Conservation (phyloP, 1,140 invertebrate genomes). For the Drosophila pandora region DNA sequence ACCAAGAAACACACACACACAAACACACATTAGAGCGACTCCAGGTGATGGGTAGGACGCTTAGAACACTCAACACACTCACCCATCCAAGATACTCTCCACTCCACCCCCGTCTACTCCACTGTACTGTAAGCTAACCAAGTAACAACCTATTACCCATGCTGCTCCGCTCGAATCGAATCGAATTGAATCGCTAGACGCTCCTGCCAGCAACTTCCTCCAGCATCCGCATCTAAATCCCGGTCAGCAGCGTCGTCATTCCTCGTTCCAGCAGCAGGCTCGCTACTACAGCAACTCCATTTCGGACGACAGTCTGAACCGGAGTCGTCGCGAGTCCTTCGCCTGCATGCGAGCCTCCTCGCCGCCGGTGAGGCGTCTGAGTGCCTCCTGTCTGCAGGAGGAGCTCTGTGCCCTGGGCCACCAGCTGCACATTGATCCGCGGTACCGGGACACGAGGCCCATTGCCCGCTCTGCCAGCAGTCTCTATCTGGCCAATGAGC, state of each 20-base stretch:
- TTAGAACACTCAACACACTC: conserved; percentile 50
- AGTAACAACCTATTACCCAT: conserved; percentile 52
- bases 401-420: conserved; percentile 76
- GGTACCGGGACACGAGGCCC: conserved; percentile 78
- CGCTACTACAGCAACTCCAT: conserved; percentile 71
- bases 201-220: conserved; percentile 41
- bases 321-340: conserved; percentile 77
- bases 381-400: conserved; percentile 80
- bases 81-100: conserved; percentile 29
- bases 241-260: conserved; percentile 71
- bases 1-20: conserved; percentile 39
- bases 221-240: conserved; percentile 54
- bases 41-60: conserved; percentile 65
- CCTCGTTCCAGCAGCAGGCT: conserved; percentile 66
- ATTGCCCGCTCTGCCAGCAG: conserved; percentile 79
- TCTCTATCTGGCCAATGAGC: conserved; percentile 68
- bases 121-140: conserved; percentile 64
- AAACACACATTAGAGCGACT: conserved; percentile 41
- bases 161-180: conserved; percentile 36
- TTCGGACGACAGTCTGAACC: conserved; percentile 78
- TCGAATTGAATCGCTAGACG: conserved; percentile 29
- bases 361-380: conserved; percentile 71
- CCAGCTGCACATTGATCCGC: conserved; percentile 80
- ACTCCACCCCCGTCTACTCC: conserved; percentile 11
- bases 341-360: conserved; percentile 69